phyloP scores from a whole-genome alignment of 2,113 vertebrate genomes.

The Oreotrochilus melanogaster region DNA sequence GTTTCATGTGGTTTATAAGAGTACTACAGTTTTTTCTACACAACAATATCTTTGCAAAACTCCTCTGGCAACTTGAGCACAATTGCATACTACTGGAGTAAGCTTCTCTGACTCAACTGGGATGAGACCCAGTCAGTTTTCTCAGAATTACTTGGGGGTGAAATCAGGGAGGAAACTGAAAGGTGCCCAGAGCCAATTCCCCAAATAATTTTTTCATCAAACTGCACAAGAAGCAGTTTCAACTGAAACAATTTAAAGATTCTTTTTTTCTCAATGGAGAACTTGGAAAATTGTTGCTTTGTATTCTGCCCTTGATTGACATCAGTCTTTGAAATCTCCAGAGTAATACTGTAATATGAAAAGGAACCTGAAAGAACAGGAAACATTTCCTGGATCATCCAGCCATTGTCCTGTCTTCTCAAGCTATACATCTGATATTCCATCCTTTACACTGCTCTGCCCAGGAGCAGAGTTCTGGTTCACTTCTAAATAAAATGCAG shows the following conservation, averaged over 20 bases:
- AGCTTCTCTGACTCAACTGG: background rate
- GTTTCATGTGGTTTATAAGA: background rate
- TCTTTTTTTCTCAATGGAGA: background rate
- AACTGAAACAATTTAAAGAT: background rate
- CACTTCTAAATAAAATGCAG: slow-evolving; percentile 14
- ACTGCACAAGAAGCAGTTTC: slow-evolving; percentile 10
- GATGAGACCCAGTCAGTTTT: background rate
- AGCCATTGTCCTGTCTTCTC: slow-evolving; percentile 25
- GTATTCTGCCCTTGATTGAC: slow-evolving; percentile 14
- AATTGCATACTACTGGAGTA: background rate
- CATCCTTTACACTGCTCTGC: background rate
- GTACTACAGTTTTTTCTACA: background rate
- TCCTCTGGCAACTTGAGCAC: background rate
- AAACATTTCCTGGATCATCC: slow-evolving; percentile 41
- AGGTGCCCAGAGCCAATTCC: background rate
- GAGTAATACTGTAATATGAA: slow-evolving; percentile 27
- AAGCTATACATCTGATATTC: background rate
- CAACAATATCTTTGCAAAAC: background rate
- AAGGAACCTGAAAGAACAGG: slow-evolving; percentile 4
- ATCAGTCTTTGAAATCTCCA: slow-evolving; percentile 34
- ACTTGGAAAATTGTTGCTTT: slow-evolving; percentile 25
- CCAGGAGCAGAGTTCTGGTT: slow-evolving; percentile 1
- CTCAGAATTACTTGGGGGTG: background rate
- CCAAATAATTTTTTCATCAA: slow-evolving; percentile 12
- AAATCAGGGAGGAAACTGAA: background rate